Percentiles rank a stretch among this genome's conserved stretches.
Conservation (phyloP, 64 coral and sea anemone species). For the Montipora foliosa region DNA sequence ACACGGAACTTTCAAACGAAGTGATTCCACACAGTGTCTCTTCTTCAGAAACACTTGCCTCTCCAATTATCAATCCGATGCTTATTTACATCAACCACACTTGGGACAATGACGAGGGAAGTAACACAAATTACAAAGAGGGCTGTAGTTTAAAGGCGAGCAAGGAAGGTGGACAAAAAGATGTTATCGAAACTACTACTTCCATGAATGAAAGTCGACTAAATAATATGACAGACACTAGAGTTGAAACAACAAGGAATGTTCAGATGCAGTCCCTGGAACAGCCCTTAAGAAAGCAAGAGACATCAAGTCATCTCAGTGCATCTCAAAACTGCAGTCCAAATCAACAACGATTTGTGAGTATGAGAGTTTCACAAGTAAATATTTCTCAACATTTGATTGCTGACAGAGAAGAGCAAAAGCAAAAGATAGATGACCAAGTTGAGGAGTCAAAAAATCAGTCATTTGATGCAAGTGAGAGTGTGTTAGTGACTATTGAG, state of each 20-base stretch:
- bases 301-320: neutral
- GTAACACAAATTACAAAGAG: neutral
- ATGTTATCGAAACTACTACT: neutral
- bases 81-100: neutral
- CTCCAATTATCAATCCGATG: constrained; percentile 27
- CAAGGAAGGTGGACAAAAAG: neutral
- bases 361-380: neutral
- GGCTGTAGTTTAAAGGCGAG: neutral
- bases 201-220: neutral
- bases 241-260: neutral
- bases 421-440: neutral
- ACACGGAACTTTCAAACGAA: constrained; percentile 14
- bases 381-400: neutral
- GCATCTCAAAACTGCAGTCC: neutral
- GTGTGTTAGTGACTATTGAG: neutral
- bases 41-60: neutral
- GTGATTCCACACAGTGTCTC: constrained; percentile 26
- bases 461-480: neutral
- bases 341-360: neutral
- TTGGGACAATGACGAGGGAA: neutral
- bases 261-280: neutral
- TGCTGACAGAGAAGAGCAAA: neutral
- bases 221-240: neutral
- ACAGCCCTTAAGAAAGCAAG: neutral
- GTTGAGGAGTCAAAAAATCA: neutral